These are phyloP conservation scores for Ceratina calcarata DNA, from an alignment of 1,140 invertebrate genomes.

Conservation along the genomic window DNA sequence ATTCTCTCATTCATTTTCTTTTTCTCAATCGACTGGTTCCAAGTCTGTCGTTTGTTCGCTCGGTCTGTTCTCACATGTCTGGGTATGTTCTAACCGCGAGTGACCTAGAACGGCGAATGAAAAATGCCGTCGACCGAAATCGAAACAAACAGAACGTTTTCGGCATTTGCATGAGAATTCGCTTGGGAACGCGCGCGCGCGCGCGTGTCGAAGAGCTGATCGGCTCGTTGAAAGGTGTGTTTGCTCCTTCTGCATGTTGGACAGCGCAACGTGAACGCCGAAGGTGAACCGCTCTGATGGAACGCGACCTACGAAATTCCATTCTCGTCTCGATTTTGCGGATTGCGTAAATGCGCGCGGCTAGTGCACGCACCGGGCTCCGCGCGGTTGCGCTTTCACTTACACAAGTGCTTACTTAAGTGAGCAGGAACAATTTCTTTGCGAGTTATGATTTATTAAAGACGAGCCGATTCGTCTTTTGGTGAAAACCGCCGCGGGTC, in stretches of 20 bases:
- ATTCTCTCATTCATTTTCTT: too few species aligned
- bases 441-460: background rate
- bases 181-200: too few species aligned
- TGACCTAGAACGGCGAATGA: too few species aligned
- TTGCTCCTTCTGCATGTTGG: too few species aligned
- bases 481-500: background rate
- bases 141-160: too few species aligned
- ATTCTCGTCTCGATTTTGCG: slow-evolving; percentile 4
- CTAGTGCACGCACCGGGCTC: background rate
- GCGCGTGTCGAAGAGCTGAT: background rate
- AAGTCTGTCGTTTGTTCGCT: too few species aligned
- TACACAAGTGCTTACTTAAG: background rate
- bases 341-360: background rate
- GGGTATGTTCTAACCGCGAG: too few species aligned
- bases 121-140: too few species aligned
- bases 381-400: background rate
- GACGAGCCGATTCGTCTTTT: too few species aligned
- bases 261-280: background rate
- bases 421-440: slow-evolving; percentile 38
- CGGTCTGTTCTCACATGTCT: too few species aligned
- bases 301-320: slow-evolving; percentile 34
- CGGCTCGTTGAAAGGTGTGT: background rate
- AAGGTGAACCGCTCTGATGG: slow-evolving; percentile 34
- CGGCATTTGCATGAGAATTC: too few species aligned
- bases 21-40: too few species aligned